Evolutionary conservation across 2,113 vertebrate species (phyloP).

Genomic region (Urocynchramus pylzowi): DNA sequence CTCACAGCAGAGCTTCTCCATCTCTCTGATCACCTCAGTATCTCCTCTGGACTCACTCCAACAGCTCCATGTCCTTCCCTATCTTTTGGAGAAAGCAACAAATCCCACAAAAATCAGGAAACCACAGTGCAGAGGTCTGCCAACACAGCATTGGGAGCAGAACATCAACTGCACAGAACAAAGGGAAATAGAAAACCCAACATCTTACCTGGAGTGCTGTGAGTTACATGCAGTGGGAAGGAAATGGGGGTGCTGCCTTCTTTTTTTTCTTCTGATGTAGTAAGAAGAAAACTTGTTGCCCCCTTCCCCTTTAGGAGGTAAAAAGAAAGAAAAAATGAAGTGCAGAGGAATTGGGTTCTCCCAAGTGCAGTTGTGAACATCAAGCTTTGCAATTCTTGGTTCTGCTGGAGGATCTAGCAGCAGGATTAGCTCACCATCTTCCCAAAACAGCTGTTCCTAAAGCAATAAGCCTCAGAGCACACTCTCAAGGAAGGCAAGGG

Average conservation of each 20-base stretch:
- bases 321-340: not conserved
- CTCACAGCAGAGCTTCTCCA: not conserved
- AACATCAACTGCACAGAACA: not conserved
- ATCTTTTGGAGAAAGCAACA: not conserved
- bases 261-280: not conserved
- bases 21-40: not conserved
- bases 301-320: conserved; percentile 32
- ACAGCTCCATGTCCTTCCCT: not conserved
- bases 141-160: not conserved
- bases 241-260: not conserved
- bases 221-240: not conserved
- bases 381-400: not conserved
- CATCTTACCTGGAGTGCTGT: not conserved
- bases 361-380: fast-evolving
- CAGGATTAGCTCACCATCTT: not conserved
- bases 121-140: not conserved
- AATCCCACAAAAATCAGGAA: not conserved
- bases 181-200: fast-evolving
- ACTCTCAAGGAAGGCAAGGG: not conserved
- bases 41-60: not conserved
- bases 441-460: not conserved
- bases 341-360: not conserved
- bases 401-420: not conserved
- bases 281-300: conserved; percentile 25
- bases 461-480: not conserved